Percentiles rank a stretch among this genome's conserved stretches.
phyloP scores from a whole-genome alignment of 2,113 vertebrate genomes.

The Thryonomys swinderianus region DNA sequence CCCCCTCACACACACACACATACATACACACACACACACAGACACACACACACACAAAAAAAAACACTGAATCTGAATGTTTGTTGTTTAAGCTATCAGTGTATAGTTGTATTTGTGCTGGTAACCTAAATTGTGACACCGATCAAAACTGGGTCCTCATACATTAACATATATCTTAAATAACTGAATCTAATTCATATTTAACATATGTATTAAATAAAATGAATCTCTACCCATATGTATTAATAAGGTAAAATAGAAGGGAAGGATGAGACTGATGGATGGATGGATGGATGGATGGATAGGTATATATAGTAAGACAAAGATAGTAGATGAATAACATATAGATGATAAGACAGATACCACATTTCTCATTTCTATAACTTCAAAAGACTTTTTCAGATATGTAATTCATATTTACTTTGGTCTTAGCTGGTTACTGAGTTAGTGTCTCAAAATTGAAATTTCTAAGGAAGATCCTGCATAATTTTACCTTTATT shows the following conservation, averaged over 20 bases:
- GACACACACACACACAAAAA: too few relatives aligned
- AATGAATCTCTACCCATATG: background rate
- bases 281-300: background rate
- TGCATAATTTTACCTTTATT: background rate
- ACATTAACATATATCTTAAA: background rate
- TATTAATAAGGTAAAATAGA: slow-evolving; percentile 1
- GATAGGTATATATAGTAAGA: too few relatives aligned
- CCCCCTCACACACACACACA: too few relatives aligned
- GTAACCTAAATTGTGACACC: background rate
- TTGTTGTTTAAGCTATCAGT: background rate
- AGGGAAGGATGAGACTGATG: background rate
- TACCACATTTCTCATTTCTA: background rate
- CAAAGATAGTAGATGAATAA: background rate
- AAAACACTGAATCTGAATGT: background rate
- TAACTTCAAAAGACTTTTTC: background rate
- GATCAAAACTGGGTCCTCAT: background rate
- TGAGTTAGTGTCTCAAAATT: background rate
- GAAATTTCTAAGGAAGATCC: background rate
- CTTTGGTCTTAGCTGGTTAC: background rate
- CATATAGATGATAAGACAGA: background rate
- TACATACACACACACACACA: too few relatives aligned
- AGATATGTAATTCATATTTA: background rate
- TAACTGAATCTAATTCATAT: background rate
- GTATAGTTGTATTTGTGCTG: background rate
- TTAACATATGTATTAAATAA: background rate